Percentiles rank a stretch among this genome's conserved stretches.
Conservation (phyloP, 2,113 vertebrate genomes). For the Thamnaconus septentrionalis region DNA sequence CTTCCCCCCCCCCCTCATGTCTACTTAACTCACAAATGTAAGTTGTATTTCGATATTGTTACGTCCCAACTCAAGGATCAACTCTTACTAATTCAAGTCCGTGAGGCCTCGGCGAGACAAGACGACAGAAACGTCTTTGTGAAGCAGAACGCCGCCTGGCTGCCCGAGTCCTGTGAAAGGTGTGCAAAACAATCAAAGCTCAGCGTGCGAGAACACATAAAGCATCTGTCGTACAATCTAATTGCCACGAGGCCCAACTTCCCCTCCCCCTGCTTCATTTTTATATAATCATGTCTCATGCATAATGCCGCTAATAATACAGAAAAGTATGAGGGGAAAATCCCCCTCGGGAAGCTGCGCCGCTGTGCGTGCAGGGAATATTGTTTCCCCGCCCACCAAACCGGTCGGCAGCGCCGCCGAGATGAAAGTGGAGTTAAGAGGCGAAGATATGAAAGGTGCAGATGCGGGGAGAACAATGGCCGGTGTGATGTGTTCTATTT, state of each 20-base stretch:
- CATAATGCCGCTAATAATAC: slow-evolving; percentile 18
- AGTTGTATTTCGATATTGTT: too few relatives aligned
- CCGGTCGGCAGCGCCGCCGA: slow-evolving; percentile 5
- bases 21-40: too few relatives aligned
- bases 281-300: slow-evolving; percentile 6
- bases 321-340: neutral
- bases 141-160: neutral
- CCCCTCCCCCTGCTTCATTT: neutral
- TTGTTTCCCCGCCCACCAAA: neutral
- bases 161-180: slow-evolving; percentile 1
- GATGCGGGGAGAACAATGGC: slow-evolving; percentile 2
- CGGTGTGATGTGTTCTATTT: neutral
- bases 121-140: neutral
- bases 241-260: neutral
- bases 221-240: neutral
- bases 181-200: neutral
- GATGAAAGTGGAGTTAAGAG: slow-evolving; percentile 31
- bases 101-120: neutral
- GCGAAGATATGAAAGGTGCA: slow-evolving; percentile 7
- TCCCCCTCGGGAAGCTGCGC: neutral
- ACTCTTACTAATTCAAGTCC: too few relatives aligned
- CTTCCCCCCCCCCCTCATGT: too few relatives aligned
- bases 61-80: too few relatives aligned
- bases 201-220: neutral
- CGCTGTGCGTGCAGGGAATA: slow-evolving; percentile 4